These are phyloP conservation scores for Crypturellus tataupa DNA, from an alignment of 2,797 vertebrate species.

Conservation along the genomic window DNA sequence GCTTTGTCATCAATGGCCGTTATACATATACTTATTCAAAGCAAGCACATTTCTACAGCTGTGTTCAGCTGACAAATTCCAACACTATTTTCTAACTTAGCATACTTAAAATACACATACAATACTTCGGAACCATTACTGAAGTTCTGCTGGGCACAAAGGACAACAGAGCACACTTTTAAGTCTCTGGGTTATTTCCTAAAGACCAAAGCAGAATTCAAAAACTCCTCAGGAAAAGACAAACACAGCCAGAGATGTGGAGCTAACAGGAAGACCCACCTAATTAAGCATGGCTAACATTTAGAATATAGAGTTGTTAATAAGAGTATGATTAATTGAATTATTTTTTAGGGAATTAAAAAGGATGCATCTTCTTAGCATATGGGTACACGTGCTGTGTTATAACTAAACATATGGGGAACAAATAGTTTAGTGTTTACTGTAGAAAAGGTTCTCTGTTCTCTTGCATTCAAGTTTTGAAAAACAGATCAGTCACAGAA, in stretches of 20 bases:
- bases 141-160: not conserved
- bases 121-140: not conserved
- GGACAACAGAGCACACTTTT: not conserved
- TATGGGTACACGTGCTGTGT: fast-evolving
- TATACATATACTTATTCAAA: not conserved
- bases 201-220: not conserved
- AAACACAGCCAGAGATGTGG: not conserved
- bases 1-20: conserved; percentile 43
- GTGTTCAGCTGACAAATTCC: not conserved
- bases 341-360: not conserved
- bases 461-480: not conserved
- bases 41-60: not conserved
- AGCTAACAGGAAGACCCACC: not conserved
- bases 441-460: not conserved
- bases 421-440: not conserved
- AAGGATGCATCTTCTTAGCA: not conserved
- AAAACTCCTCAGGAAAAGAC: conserved; percentile 18
- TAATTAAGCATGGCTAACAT: conserved; percentile 49
- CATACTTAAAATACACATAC: not conserved
- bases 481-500: not conserved
- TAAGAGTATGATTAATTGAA: no score
- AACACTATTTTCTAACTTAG: not conserved
- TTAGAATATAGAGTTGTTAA: conserved; percentile 41
- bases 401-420: not conserved
- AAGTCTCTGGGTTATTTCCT: not conserved